Conservation (phyloP, 2,113 vertebrate genomes). For the Plotosus lineatus region DNA sequence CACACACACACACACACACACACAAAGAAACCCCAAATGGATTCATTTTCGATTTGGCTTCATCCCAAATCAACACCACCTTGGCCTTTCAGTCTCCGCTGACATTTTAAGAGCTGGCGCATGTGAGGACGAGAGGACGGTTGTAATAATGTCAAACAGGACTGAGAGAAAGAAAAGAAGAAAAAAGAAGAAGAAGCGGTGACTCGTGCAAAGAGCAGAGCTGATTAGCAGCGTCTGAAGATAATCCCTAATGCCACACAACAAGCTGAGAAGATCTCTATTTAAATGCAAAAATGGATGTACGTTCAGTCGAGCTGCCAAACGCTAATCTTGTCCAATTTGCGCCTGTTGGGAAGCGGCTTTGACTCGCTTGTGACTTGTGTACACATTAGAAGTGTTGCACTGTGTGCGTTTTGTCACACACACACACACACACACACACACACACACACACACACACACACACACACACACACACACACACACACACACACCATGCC, state of each 20-base stretch:
- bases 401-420: neutral
- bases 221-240: slow-evolving; percentile 36
- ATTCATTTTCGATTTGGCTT: slow-evolving; percentile 22
- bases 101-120: slow-evolving; percentile 50
- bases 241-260: slow-evolving; percentile 35
- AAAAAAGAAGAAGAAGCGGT: neutral
- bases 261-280: slow-evolving; percentile 33
- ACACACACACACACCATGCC: neutral
- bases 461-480: neutral
- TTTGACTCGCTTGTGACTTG: slow-evolving; percentile 24
- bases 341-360: slow-evolving; percentile 21
- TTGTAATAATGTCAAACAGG: slow-evolving; percentile 44
- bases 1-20: neutral
- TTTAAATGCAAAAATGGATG: slow-evolving; percentile 36
- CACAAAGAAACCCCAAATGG: slow-evolving; percentile 13
- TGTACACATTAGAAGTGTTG: neutral
- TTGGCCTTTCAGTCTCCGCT: slow-evolving; percentile 42
- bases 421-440: neutral
- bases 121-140: slow-evolving; percentile 18
- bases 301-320: slow-evolving; percentile 22
- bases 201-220: slow-evolving; percentile 29
- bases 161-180: slow-evolving; percentile 4
- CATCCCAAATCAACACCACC: slow-evolving; percentile 25
- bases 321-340: slow-evolving; percentile 24
- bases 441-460: neutral